A percentile compares a stretch with the other conserved stretches of the same genome.
Conservation (phyloP, 2,888 invertebrate genomes). For the Drymonia ruficornis region DNA sequence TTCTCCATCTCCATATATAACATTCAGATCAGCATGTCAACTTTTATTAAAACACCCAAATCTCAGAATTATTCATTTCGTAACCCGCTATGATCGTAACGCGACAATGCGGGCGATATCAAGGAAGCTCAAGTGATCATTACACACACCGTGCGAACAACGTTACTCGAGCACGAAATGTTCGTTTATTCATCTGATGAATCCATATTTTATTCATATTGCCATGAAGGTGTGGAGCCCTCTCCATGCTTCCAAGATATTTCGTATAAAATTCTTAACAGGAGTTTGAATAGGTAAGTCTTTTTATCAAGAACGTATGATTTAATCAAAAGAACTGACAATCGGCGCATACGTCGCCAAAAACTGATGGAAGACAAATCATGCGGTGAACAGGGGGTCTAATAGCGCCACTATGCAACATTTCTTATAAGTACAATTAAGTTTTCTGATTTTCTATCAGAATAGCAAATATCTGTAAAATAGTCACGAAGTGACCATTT, state of each 20-base stretch:
- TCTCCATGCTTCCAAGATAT: slow-evolving; percentile 43
- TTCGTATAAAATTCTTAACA: slow-evolving; percentile 53
- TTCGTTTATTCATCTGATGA: slow-evolving; percentile 76
- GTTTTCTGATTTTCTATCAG: too few species aligned
- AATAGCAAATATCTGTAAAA: too few species aligned
- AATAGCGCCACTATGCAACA: too few species aligned
- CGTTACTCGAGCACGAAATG: slow-evolving; percentile 59
- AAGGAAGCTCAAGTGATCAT: slow-evolving; percentile 53
- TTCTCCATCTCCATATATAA: background rate
- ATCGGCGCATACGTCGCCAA: too few species aligned
- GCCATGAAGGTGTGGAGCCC: slow-evolving; percentile 54
- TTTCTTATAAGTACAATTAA: too few species aligned
- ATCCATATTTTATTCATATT: slow-evolving; percentile 79
- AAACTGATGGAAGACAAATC: too few species aligned
- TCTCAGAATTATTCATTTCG: slow-evolving; percentile 5
- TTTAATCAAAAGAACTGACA: too few species aligned
- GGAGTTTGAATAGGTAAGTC: background rate
- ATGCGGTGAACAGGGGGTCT: too few species aligned
- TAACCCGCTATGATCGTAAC: background rate
- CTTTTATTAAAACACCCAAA: slow-evolving; percentile 4
- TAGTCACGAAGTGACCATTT: too few species aligned
- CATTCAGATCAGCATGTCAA: background rate
- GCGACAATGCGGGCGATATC: slow-evolving; percentile 24
- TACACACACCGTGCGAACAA: slow-evolving; percentile 52
- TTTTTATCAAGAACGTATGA: too few species aligned